phyloP scores from a whole-genome alignment of 2,888 invertebrate genomes.

The Leucophora obtusa region DNA sequence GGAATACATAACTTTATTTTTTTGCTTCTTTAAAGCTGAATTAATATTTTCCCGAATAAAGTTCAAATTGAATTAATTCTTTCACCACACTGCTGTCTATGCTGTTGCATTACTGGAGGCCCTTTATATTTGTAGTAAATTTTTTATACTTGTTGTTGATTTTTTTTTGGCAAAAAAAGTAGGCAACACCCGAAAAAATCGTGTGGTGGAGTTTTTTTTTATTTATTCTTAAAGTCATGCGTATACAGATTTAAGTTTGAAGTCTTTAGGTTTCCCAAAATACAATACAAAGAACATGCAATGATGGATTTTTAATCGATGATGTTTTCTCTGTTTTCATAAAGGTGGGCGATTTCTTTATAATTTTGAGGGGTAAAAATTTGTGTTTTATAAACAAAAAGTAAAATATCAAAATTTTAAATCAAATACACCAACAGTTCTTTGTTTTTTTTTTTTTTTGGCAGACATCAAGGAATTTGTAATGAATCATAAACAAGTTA shows the following conservation, averaged over 20 bases:
- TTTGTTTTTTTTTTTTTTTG: background rate
- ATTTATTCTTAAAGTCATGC: background rate
- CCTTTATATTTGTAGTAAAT: conserved; percentile 12
- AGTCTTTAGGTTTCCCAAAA: conserved; percentile 4
- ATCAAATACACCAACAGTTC: conserved; percentile 20
- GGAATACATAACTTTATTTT: too few species aligned
- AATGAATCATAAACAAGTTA: conserved; percentile 8
- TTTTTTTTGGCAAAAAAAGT: background rate
- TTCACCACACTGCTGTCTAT: too few species aligned
- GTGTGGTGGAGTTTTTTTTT: background rate
- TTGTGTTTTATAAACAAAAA: background rate
- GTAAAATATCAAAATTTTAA: conserved; percentile 9
- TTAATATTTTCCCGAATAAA: too few species aligned
- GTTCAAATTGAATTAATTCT: too few species aligned
- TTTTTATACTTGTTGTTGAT: background rate
- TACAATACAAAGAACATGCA: background rate
- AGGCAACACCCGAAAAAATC: conserved; percentile 10
- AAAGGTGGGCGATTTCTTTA: conserved; percentile 21
- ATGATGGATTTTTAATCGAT: conserved; percentile 42
- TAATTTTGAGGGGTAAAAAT: background rate
- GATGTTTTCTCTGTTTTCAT: conserved; percentile 1
- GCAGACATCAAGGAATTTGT: background rate
- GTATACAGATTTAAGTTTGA: background rate
- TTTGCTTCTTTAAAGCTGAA: too few species aligned
- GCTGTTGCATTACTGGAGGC: conserved; percentile 25